Percentiles rank a stretch among this genome's conserved stretches.
These are phyloP conservation scores for Metopia argyrocephala DNA, from an alignment of 2,888 invertebrate species.

Conservation along the genomic window DNA sequence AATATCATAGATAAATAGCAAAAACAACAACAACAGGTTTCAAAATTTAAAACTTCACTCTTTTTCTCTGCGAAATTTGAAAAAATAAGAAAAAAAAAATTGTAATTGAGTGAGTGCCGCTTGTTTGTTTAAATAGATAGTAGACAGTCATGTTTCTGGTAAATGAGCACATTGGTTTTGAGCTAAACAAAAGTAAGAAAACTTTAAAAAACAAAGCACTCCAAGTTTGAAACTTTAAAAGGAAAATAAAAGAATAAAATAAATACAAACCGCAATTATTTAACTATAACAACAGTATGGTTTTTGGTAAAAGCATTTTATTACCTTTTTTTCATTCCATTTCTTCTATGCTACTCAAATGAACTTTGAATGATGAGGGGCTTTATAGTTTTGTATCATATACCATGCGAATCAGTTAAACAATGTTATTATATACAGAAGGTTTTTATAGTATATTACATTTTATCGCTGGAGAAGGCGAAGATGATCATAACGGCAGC, in stretches of 20 bases:
- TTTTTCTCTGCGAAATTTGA: constrained; percentile 23
- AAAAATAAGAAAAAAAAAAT: too few relatives aligned
- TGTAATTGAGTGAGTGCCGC: constrained; percentile 41
- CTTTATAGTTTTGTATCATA: constrained; percentile 60
- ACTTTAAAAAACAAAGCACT: constrained; percentile 24
- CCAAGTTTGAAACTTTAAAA: constrained; percentile 55
- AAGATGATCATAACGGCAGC: constrained; percentile 40
- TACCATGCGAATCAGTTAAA: constrained; percentile 68
- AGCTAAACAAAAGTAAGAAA: constrained; percentile 20
- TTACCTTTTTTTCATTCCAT: constrained; percentile 47
- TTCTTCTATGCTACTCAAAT: constrained; percentile 52
- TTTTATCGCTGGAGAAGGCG: constrained; percentile 44
- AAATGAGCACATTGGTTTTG: constrained; percentile 7
- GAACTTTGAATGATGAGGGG: constrained; percentile 43
- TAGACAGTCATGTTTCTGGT: not conserved
- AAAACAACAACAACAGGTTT: constrained; percentile 56
- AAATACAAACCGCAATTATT: constrained; percentile 45
- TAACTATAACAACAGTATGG: constrained; percentile 43
- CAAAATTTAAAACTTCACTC: constrained; percentile 23
- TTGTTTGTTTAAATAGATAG: not conserved
- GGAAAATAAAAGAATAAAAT: constrained; percentile 58
- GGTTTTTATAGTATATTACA: constrained; percentile 68
- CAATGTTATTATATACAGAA: constrained; percentile 71
- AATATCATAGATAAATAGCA: constrained; percentile 30
- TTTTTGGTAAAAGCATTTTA: constrained; percentile 59